These are phyloP conservation scores for Melanostoma scalare DNA, from an alignment of 2,888 invertebrate species.

Conservation along the genomic window DNA sequence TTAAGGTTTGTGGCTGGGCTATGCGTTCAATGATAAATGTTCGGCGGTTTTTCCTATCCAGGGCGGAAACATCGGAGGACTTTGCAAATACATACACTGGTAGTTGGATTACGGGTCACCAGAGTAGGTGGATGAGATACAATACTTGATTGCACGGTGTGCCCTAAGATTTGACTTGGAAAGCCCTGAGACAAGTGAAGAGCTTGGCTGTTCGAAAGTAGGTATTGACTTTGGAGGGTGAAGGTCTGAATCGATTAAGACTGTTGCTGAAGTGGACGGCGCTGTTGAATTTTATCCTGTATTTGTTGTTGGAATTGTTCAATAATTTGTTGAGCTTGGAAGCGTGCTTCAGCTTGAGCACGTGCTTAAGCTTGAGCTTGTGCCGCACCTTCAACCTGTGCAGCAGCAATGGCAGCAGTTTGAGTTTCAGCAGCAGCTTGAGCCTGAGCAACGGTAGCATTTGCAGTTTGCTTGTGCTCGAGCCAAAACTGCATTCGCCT, in stretches of 20 bases:
- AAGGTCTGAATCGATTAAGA: constrained; percentile 80
- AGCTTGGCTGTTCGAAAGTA: constrained; percentile 77
- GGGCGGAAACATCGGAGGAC: constrained; percentile 57
- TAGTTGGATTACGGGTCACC: constrained; percentile 75
- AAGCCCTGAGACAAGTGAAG: constrained; percentile 76
- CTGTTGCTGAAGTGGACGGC: constrained; percentile 79
- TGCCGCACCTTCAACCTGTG: constrained; percentile 83
- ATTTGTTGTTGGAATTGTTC: constrained; percentile 80
- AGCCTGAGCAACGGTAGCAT: constrained; percentile 72
- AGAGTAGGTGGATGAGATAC: constrained; percentile 80
- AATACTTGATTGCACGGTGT: constrained; percentile 79
- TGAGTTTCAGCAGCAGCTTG: constrained; percentile 77
- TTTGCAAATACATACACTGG: constrained; percentile 74
- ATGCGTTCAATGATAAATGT: constrained; percentile 74
- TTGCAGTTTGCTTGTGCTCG: constrained; percentile 75
- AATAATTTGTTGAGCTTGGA: constrained; percentile 79
- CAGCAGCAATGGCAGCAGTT: constrained; percentile 82
- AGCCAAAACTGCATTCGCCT: constrained; percentile 74
- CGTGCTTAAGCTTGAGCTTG: constrained; percentile 84
- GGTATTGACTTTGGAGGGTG: constrained; percentile 76
- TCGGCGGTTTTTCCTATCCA: constrained; percentile 75
- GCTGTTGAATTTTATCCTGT: constrained; percentile 77
- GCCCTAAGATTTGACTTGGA: constrained; percentile 77
- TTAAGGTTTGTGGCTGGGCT: constrained; percentile 77
- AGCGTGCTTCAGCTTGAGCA: constrained; percentile 82